These are phyloP conservation scores for Salvator merianae DNA, from an alignment of 2,113 vertebrate genomes.

Conservation along the genomic window DNA sequence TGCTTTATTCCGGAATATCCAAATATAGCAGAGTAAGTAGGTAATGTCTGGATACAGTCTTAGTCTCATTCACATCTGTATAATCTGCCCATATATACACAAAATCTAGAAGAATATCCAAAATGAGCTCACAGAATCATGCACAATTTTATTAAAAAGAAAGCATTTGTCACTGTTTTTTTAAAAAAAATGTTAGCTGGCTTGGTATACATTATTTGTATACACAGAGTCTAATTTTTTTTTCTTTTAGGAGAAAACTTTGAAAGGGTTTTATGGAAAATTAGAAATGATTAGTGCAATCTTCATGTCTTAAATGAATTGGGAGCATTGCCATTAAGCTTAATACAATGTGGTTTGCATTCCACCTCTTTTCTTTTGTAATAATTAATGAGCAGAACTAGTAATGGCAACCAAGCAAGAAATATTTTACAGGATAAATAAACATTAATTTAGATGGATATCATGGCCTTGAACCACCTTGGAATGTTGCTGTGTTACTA, in stretches of 20 bases:
- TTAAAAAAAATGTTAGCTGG: constrained; percentile 13
- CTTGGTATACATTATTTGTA: neutral
- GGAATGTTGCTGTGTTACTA: constrained; percentile 54
- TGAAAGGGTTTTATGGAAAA: constrained; percentile 24
- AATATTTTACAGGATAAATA: constrained; percentile 54
- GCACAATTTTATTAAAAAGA: neutral
- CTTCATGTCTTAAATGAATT: neutral
- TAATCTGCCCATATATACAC: neutral
- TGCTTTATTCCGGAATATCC: no score
- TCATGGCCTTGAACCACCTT: constrained; percentile 52
- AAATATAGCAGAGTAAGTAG: no score
- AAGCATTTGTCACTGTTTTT: constrained; percentile 1
- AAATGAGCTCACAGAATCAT: neutral
- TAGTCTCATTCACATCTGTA: no score
- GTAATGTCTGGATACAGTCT: no score
- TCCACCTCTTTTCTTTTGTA: constrained; percentile 27
- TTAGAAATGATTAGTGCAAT: constrained; percentile 23
- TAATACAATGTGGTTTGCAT: neutral
- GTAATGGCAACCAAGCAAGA: constrained; percentile 41
- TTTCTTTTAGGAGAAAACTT: neutral
- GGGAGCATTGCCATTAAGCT: constrained; percentile 6
- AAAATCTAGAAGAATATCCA: neutral
- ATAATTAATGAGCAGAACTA: constrained; percentile 44
- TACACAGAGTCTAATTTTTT: constrained; percentile 17
- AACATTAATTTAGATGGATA: constrained; percentile 52